Evolutionary conservation across 2,888 invertebrate genomes (phyloP), one percentile per base, ranked within the genome.

Genomic region (Perizoma flavofasciatum): DNA sequence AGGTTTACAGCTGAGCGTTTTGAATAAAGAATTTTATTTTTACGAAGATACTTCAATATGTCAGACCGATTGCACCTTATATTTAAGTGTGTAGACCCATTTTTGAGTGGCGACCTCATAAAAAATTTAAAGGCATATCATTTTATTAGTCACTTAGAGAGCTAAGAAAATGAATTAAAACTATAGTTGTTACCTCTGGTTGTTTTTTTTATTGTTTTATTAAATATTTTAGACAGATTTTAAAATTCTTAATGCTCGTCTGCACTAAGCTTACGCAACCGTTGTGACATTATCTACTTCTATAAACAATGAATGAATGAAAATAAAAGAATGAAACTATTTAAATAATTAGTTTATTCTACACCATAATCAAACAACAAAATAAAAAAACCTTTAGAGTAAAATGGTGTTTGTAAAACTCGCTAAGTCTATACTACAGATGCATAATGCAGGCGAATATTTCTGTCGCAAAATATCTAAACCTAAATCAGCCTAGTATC

Each of bases 81-180:
- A 48, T 41, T 33, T 47, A 49, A 35, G 55, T 35, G 44, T 32
- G 51, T 49, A 47, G 43, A 54, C 45, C 47, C 46, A 65, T 56
- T 62, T 52, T 67, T 51, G 48, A 61, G 54, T 33, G 37, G 5
- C 37, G 11, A 52, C 51, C 35, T 10, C 11, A 33, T 47, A 49
- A 33, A 49, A 53, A 22, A 22, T 2, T 22, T 22, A 44, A 52
- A 49, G 72, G 73, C 66, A 70, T 74, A 72, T 67, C 71, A 68
- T 77, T 78, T 79, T 75, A 80, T 78, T 65, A 67, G 59, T 56
- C 55, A 72, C 72, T 73, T 73, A 71, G 72, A 72, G 46, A 61
- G 10, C 10, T 8, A 45, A 43, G 33, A 9, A 52, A 53, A 61
- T 66, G 67, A 66, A 55, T 62, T 62, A 51, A 55, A 58, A 49